Evolutionary conservation across 2,797 vertebrate species (phyloP), one percentile per base, ranked within the genome.

Genomic region (Aulostomus chinensis): DNA sequence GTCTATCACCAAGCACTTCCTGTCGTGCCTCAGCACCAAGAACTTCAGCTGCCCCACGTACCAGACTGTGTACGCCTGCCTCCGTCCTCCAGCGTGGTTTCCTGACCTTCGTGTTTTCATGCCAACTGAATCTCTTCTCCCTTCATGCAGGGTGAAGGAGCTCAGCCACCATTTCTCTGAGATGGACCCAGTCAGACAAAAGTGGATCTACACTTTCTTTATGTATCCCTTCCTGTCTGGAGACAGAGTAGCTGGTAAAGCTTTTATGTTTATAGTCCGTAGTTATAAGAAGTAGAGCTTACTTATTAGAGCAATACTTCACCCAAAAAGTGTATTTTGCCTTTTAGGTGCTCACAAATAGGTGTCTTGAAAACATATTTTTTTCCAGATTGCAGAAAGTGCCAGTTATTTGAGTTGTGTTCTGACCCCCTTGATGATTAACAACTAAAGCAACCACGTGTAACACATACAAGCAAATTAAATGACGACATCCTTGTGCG

Each of bases 141-240:
- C 45, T 14, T 42, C 12, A 49, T 50, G 4, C 70, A 93, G 91
- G 26, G 89, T 93, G 32, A 63, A 30, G 48, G 82, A 90, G 68
- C 41, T 93, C 51, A 91, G 89, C 51, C 43, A 61, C 4, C 48
- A 89, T 51, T 91, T 80, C 53, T 89, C 85, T 36, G 71, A 85
- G 51, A 80, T 92, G 82, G 66, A 86, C 41, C 66, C 81, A 9
- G 53, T 41, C 25, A 63, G 77, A 49, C 89, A 89, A 57, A 76
- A 78, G 57, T 92, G 90, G 91, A 89, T 92, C 81, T 93, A 92
- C 40, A 81, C 59, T 0, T 89, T 89, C 72, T 93, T 92, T 22
- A 90, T 93, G 85, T 86, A 88, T 38, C 90, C 91, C 1, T 92
- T 91, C 69, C 84, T 93, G 45, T 90, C 90, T 10, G 67, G 81